These are phyloP conservation scores for Stegodyphus mimosarum DNA, from an alignment of 1,140 invertebrate genomes.

Conservation along the genomic window DNA sequence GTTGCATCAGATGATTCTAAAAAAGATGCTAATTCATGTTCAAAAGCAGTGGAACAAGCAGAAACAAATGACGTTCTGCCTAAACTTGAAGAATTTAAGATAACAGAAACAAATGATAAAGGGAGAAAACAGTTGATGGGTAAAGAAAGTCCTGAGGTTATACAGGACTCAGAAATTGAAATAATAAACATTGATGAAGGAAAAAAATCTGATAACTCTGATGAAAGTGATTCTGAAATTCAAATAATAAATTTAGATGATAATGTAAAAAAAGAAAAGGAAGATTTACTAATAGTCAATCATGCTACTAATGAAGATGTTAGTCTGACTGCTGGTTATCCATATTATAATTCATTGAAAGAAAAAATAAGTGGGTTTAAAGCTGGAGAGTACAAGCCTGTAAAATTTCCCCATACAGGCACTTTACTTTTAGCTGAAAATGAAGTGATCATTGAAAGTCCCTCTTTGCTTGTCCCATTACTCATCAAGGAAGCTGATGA, in stretches of 20 bases:
- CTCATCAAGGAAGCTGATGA: slow-evolving; percentile 63
- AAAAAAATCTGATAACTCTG: slow-evolving; percentile 18
- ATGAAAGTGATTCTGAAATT: slow-evolving; percentile 47
- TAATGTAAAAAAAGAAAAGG: neutral
- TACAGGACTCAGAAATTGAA: slow-evolving; percentile 12
- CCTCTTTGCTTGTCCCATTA: slow-evolving; percentile 64
- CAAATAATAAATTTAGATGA: slow-evolving; percentile 42
- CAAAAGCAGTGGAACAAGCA: neutral
- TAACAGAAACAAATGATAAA: neutral
- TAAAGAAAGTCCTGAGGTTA: neutral
- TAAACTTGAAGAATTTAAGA: neutral
- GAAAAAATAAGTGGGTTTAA: slow-evolving; percentile 37
- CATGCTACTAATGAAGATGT: slow-evolving; percentile 2
- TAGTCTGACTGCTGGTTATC: slow-evolving; percentile 29
- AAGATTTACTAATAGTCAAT: neutral
- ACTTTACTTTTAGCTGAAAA: slow-evolving; percentile 46
- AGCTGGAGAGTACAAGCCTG: slow-evolving; percentile 52
- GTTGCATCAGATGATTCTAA: slow-evolving; percentile 7
- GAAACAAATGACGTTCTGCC: neutral
- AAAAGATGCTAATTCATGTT: neutral
- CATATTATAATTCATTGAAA: slow-evolving; percentile 56
- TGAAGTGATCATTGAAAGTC: slow-evolving; percentile 64
- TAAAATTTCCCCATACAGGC: slow-evolving; percentile 54
- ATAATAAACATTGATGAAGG: slow-evolving; percentile 4
- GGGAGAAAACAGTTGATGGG: neutral